These are phyloP conservation scores for Byasa hedistus DNA, from an alignment of 2,888 invertebrate species.

Conservation along the genomic window DNA sequence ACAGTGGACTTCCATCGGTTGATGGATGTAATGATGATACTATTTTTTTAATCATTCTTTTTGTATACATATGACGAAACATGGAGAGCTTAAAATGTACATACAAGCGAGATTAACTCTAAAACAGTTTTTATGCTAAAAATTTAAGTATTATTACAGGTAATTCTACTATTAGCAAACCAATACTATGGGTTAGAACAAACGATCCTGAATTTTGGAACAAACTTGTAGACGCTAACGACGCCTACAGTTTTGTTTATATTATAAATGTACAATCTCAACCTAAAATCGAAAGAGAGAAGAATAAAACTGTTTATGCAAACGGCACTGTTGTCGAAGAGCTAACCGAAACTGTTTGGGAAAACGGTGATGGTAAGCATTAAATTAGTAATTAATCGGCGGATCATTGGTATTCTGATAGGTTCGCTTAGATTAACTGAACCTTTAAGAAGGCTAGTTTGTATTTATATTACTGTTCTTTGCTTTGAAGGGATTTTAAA, in stretches of 20 bases:
- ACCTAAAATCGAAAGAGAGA: constrained; percentile 45
- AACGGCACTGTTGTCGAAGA: constrained; percentile 57
- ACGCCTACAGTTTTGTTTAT: constrained; percentile 40
- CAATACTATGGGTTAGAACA: constrained; percentile 31
- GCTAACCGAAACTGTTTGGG: constrained; percentile 37
- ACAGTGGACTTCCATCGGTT: too few relatives aligned
- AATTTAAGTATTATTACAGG: constrained; percentile 29
- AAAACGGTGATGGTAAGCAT: constrained; percentile 25
- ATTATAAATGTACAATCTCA: constrained; percentile 43
- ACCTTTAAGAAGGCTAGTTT: too few relatives aligned
- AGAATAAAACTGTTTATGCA: constrained; percentile 44
- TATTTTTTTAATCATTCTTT: too few relatives aligned
- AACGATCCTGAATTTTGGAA: constrained; percentile 37
- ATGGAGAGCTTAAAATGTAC: too few relatives aligned
- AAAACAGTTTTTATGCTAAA: too few relatives aligned
- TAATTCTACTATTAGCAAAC: constrained; percentile 30
- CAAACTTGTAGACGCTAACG: constrained; percentile 34
- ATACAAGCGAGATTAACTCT: too few relatives aligned
- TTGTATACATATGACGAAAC: too few relatives aligned
- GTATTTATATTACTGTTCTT: too few relatives aligned
- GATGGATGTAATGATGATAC: too few relatives aligned
- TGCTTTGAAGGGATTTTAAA: too few relatives aligned
- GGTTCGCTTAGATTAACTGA: too few relatives aligned
- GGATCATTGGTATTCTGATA: background rate
- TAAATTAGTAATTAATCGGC: background rate